Evolutionary conservation across 2,797 vertebrate genomes (phyloP), one percentile per base, ranked within the genome.

Genomic region (Catostomus latipinnis): DNA sequence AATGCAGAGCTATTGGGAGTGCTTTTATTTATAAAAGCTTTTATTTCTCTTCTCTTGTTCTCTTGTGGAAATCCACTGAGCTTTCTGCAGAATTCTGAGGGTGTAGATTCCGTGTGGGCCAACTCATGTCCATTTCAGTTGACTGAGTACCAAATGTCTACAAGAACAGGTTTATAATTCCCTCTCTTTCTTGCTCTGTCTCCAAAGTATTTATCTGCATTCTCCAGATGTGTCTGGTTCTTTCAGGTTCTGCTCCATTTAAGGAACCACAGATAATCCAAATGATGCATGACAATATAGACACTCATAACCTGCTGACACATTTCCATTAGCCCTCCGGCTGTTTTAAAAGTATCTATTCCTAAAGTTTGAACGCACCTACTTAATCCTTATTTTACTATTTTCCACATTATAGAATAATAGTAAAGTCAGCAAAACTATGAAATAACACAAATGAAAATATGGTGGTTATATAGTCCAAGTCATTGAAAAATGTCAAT

Each of bases 171-270:
- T 34, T 34, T 34, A 34, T 34, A 34, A 34, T 34, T 34, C 34
- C 34, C 34, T 34, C 34, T 34, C 34, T 34, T 57, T n/a, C 72
- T 61, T 16, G 52, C 81, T 71, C 80, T 72, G 48, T 57, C 16
- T 73, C 71, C 9, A 11, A 65, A 65, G 48, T 68, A 16, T 34
- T 34, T 34, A 34, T 16, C 66, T 68, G 71, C n/a, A 52, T 74
- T 71, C 60, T 80, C 83, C 81, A 83, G 82, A 79, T 84, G 83
- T 77, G 66, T 63, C 74, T 74, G 85, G 76, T 71, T 82, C 63
- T 82, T 67, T 60, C 85, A 76, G 80, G 87, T 89, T 91, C 88
- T 84, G 88, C 84, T 81, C 87, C 90, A 91, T 92, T 91, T 88
- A 82, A 68, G 79, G 54, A 60, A 80, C 70, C 85, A 86, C 87